Conservation (phyloP, 2,797 vertebrate species). For the Peromyscus attwateri region DNA sequence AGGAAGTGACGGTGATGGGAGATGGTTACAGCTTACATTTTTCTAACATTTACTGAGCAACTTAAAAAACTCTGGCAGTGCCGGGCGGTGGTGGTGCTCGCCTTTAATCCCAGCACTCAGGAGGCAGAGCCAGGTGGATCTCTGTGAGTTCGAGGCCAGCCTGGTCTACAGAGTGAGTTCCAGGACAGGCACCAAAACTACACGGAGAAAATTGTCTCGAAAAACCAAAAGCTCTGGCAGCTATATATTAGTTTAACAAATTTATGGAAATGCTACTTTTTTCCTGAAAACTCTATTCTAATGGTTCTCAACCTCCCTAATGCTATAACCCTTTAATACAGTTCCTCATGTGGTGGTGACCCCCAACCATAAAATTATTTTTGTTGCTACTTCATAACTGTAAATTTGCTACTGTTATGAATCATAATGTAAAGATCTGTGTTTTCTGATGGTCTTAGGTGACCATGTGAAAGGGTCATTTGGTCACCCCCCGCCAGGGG, state of each 20-base stretch:
- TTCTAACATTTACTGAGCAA: neutral
- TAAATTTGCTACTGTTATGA: neutral
- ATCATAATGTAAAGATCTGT: neutral
- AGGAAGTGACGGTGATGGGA: neutral
- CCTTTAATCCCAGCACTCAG: too few relatives aligned
- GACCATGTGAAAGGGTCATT: neutral
- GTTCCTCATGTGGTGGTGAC: neutral
- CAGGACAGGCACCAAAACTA: too few relatives aligned
- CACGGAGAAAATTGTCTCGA: too few relatives aligned
- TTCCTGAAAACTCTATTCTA: neutral
- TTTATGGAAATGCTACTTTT: neutral
- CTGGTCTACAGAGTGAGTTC: too few relatives aligned
- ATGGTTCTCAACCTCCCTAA: neutral
- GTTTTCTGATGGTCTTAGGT: neutral
- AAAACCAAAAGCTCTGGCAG: neutral
- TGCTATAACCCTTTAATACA: neutral
- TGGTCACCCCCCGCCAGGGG: neutral
- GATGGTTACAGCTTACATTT: neutral
- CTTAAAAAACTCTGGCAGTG: neutral
- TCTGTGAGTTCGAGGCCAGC: too few relatives aligned
- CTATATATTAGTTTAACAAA: neutral
- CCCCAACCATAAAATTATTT: neutral
- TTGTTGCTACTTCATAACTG: neutral
- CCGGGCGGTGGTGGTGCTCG: too few relatives aligned
- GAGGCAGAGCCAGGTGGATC: too few relatives aligned